Evolutionary conservation across 2,888 invertebrate genomes (phyloP), one percentile per base, ranked within the genome.

Genomic region (Abrostola tripartita): DNA sequence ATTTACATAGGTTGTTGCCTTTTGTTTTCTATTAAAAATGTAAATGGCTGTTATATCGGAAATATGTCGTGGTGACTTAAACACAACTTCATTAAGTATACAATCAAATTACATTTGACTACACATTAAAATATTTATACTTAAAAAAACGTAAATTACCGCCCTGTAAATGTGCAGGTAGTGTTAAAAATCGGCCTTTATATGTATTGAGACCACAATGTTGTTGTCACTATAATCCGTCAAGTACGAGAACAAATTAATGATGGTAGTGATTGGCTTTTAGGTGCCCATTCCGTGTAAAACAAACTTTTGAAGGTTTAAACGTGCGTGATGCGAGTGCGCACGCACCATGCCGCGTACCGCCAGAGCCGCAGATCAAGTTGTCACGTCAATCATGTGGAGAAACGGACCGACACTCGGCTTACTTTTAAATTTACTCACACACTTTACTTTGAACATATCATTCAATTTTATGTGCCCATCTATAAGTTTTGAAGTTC

Each of bases 371-470:
- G 59, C 78, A 71, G 86, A 88, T 85, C 88, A 81, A 84, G 82
- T 86, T 87, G 86, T 88, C 89, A 86, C 81, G 89, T 89, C 89
- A 88, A 89, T 90, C 90, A 87, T 68, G 68, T 71, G 74, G 87
- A 88, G 90, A 90, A 90, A 90, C 81, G 82, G 74, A 82, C 81
- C 77, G 78, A 78, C 81, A 83, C 79, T 83, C 77, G 74, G 81
- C 82, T 85, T 77, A 81, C 81, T 85, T 79, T 81, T 82, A 68
- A 78, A 79, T 79, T 81, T 82, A 76, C 79, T 84, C 81, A 79
- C 78, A 75, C 72, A 78, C 69, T 76, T 77, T 69, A 60, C 72
- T 68, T 68, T 76, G 69, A 57, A 73, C 58, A 70, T 69, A 72
- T 75, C 59, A 65, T 56, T 73, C 53, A 61, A 58, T 56, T 54